Conservation (phyloP, 1,140 invertebrate species). For the Drosophila chauvacae region DNA sequence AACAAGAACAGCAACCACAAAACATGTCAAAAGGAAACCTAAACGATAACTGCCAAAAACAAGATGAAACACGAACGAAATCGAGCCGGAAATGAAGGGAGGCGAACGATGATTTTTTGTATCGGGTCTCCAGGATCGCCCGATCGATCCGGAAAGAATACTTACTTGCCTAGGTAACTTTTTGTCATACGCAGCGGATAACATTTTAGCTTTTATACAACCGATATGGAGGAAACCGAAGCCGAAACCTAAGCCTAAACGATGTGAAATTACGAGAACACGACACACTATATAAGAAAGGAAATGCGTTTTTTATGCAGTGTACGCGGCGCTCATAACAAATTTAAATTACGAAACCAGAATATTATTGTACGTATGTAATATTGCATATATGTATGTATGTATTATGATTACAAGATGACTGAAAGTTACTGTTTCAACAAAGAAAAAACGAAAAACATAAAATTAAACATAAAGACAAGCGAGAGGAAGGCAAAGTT, state of each 20-base stretch:
- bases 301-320: slow-evolving; percentile 71
- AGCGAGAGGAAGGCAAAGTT: slow-evolving; percentile 43
- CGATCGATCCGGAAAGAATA: slow-evolving; percentile 25
- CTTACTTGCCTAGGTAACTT: slow-evolving; percentile 26
- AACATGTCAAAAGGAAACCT: slow-evolving; percentile 64
- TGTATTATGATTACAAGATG: slow-evolving; percentile 80
- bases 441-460: slow-evolving; percentile 40
- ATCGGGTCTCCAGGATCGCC: slow-evolving; percentile 41
- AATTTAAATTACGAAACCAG: slow-evolving; percentile 54
- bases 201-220: slow-evolving; percentile 79
- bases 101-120: slow-evolving; percentile 50
- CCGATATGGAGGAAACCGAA: slow-evolving; percentile 42
- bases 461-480: slow-evolving; percentile 13
- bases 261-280: slow-evolving; percentile 47
- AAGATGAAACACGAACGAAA: slow-evolving; percentile 33
- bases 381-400: slow-evolving; percentile 75
- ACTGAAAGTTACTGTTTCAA: slow-evolving; percentile 83
- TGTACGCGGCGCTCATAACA: slow-evolving; percentile 74
- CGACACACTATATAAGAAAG: slow-evolving; percentile 82
- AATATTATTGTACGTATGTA: slow-evolving; percentile 69
- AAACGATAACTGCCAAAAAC: slow-evolving; percentile 80
- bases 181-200: slow-evolving; percentile 68
- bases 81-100: slow-evolving; percentile 34
- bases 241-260: slow-evolving; percentile 24
- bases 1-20: slow-evolving; percentile 34